phyloP scores from a whole-genome alignment of 2,797 vertebrate species.

The Meda fulgida region DNA sequence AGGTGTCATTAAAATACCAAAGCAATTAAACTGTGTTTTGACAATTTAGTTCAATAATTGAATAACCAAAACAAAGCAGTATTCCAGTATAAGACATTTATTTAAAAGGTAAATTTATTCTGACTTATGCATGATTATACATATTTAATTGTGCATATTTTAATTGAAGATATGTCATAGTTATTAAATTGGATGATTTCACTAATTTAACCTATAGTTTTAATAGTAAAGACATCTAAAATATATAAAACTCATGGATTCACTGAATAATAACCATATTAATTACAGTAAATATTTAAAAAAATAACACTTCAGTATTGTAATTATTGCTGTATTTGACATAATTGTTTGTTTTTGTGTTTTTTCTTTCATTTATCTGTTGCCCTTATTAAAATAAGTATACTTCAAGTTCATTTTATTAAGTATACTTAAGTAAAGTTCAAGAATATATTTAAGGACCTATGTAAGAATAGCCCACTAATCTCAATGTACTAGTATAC shows the following conservation, averaged over 20 bases:
- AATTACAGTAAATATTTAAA: not conserved
- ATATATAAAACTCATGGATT: not conserved
- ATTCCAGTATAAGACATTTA: not conserved
- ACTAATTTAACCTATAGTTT: not conserved
- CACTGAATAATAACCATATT: not conserved
- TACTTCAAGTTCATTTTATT: too few relatives aligned
- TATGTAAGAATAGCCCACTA: too few relatives aligned
- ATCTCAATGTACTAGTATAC: too few relatives aligned
- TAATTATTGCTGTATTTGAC: too few relatives aligned
- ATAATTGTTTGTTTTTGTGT: too few relatives aligned
- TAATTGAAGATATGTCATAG: not conserved
- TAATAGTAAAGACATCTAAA: not conserved
- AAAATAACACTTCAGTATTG: not conserved
- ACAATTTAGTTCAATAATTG: not conserved
- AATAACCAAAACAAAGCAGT: not conserved
- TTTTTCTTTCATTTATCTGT: too few relatives aligned
- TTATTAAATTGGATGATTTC: not conserved
- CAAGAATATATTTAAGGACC: too few relatives aligned
- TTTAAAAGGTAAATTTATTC: not conserved
- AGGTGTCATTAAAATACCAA: too few relatives aligned
- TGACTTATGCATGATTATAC: not conserved
- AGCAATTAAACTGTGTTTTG: not conserved
- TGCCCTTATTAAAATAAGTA: too few relatives aligned
- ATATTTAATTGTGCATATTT: not conserved
- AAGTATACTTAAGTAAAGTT: too few relatives aligned